These are phyloP conservation scores for Procambarus virginalis DNA, from an alignment of 1,140 invertebrate genomes.

Conservation along the genomic window DNA sequence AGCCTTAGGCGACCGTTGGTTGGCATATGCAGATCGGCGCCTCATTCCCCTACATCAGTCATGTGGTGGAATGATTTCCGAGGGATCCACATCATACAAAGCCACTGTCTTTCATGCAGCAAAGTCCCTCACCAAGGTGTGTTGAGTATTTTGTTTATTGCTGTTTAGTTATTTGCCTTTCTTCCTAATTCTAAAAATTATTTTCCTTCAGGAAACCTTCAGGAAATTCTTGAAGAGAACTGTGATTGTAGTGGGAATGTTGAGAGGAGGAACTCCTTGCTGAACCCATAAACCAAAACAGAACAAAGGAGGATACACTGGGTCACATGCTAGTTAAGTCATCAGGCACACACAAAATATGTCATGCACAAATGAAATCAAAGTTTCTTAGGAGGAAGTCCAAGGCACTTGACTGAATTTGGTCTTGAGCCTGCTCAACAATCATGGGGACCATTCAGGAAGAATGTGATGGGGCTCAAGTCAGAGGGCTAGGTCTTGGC, in stretches of 20 bases:
- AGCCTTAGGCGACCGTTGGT: constrained; percentile 83
- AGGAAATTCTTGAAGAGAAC: neutral
- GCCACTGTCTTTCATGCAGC: constrained; percentile 96
- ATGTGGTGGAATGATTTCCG: constrained; percentile 84
- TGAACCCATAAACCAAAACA: too few relatives aligned
- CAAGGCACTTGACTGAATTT: too few relatives aligned
- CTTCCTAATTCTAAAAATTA: neutral
- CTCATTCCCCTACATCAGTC: constrained; percentile 87
- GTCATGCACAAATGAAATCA: too few relatives aligned
- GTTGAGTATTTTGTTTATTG: constrained; percentile 73
- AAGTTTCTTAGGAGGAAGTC: too few relatives aligned
- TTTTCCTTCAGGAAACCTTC: neutral
- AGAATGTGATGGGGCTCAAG: too few relatives aligned
- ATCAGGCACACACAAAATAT: too few relatives aligned
- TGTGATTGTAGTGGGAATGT: neutral
- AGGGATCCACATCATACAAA: constrained; percentile 90
- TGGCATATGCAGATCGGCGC: constrained; percentile 89
- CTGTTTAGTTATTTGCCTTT: neutral
- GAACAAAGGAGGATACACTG: too few relatives aligned
- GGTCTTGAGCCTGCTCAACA: too few relatives aligned
- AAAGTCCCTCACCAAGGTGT: constrained; percentile 89
- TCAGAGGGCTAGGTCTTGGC: too few relatives aligned
- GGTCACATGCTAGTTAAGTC: too few relatives aligned
- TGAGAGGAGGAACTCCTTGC: too few relatives aligned
- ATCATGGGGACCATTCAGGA: too few relatives aligned